These are phyloP conservation scores for Eupithecia abbreviata DNA, from an alignment of 2,888 invertebrate genomes.

Conservation along the genomic window DNA sequence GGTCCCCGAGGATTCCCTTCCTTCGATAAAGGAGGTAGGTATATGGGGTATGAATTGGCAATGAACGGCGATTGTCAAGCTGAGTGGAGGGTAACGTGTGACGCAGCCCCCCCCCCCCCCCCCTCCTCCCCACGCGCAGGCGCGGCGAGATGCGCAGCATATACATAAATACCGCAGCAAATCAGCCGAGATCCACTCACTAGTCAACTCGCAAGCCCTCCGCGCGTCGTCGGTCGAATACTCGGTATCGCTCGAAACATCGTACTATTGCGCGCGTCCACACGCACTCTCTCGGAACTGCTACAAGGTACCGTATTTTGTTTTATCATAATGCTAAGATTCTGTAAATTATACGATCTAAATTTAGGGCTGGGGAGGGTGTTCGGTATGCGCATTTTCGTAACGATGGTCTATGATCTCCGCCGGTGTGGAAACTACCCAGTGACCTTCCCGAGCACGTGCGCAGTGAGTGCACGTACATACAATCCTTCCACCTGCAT, in stretches of 20 bases:
- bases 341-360: slow-evolving; percentile 11
- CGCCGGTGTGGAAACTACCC: slow-evolving; percentile 62
- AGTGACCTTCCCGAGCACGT: slow-evolving; percentile 58
- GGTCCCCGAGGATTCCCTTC: slow-evolving; percentile 24
- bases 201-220: slow-evolving; percentile 73
- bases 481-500: slow-evolving; percentile 52
- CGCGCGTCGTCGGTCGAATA: slow-evolving; percentile 62
- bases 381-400: slow-evolving; percentile 47
- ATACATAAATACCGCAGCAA: slow-evolving; percentile 73
- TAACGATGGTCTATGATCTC: slow-evolving; percentile 44
- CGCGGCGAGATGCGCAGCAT: slow-evolving; percentile 79
- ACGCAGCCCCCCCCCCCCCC: slow-evolving; percentile 69
- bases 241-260: slow-evolving; percentile 50
- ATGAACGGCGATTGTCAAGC: slow-evolving; percentile 43
- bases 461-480: slow-evolving; percentile 54
- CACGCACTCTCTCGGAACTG: slow-evolving; percentile 48
- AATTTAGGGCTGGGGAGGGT: slow-evolving; percentile 40
- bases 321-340: slow-evolving; percentile 15
- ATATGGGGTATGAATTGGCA: slow-evolving; percentile 53
- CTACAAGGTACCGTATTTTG: slow-evolving; percentile 58
- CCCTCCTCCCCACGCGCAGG: slow-evolving; percentile 74
- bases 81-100: slow-evolving; percentile 48
- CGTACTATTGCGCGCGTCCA: slow-evolving; percentile 57
- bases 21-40: slow-evolving; percentile 15
- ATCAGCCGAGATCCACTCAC: slow-evolving; percentile 71